Percentiles rank a stretch among this genome's conserved stretches.
Conservation (phyloP, 2,888 invertebrate species). For the Coremacera marginata region DNA sequence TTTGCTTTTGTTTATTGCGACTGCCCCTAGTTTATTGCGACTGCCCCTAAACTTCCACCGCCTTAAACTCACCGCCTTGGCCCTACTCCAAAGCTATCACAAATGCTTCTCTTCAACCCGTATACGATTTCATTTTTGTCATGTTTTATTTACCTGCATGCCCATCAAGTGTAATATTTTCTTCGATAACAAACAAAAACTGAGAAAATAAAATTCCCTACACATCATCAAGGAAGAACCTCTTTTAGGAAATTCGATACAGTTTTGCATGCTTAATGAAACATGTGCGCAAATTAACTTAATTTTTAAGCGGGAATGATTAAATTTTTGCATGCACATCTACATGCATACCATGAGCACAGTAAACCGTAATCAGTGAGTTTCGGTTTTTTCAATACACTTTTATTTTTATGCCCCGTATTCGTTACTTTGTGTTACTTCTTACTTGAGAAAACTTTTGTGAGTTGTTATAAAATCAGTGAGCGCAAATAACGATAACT, state of each 20-base stretch:
- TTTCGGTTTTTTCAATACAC: no score
- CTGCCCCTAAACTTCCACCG: neutral
- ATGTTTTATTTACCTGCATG: conserved; percentile 17
- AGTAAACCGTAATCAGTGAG: no score
- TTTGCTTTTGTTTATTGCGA: neutral
- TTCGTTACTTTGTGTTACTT: no score
- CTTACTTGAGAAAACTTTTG: no score
- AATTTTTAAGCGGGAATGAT: conserved; percentile 55
- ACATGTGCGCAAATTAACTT: conserved; percentile 64
- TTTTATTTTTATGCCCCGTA: no score
- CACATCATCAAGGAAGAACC: neutral
- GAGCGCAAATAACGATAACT: no score
- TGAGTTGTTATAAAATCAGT: no score
- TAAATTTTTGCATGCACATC: neutral
- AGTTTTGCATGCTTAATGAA: conserved; percentile 61
- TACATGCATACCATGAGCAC: no score
- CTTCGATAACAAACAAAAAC: neutral
- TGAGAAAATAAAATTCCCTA: neutral
- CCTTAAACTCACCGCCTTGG: neutral
- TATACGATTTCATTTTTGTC: conserved; percentile 14
- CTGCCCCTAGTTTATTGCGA: neutral
- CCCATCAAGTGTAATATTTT: conserved; percentile 28
- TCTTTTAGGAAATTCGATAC: conserved; percentile 55
- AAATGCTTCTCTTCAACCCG: no score
- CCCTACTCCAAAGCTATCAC: no score